These are phyloP conservation scores for Cheilosia soror DNA, from an alignment of 2,888 invertebrate genomes.

Conservation along the genomic window DNA sequence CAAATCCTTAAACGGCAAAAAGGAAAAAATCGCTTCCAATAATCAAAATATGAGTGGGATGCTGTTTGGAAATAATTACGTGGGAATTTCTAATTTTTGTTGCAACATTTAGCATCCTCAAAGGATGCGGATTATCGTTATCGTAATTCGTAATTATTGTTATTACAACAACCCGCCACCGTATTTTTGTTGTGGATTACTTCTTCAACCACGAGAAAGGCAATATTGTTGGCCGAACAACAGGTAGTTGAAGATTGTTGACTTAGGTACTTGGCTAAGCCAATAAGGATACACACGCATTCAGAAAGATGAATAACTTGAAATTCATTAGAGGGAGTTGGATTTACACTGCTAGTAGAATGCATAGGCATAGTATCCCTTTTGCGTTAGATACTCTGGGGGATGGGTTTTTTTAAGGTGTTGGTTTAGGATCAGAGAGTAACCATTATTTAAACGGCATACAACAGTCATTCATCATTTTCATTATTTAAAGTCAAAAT, in stretches of 20 bases:
- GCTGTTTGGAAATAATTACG: slow-evolving; percentile 40
- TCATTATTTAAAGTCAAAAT: slow-evolving; percentile 50
- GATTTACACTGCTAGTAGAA: background rate
- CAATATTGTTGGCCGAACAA: slow-evolving; percentile 14
- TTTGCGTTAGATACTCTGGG: too few relatives aligned
- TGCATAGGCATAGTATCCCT: too few relatives aligned
- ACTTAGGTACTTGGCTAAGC: slow-evolving; percentile 40
- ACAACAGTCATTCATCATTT: slow-evolving; percentile 24
- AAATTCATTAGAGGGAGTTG: slow-evolving; percentile 23
- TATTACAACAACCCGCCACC: slow-evolving; percentile 39
- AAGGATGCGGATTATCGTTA: slow-evolving; percentile 58
- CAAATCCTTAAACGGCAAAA: slow-evolving; percentile 26
- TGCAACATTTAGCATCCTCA: slow-evolving; percentile 1
- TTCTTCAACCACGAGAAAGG: slow-evolving; percentile 14
- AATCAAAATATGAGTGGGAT: slow-evolving; percentile 60
- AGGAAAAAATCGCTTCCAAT: slow-evolving; percentile 36
- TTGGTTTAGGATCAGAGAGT: slow-evolving; percentile 42
- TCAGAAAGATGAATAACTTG: slow-evolving; percentile 1
- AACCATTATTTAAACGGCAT: slow-evolving; percentile 15
- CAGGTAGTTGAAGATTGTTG: slow-evolving; percentile 55
- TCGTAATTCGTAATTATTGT: slow-evolving; percentile 44
- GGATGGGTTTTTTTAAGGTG: background rate
- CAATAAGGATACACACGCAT: slow-evolving; percentile 35
- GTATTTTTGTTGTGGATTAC: slow-evolving; percentile 51
- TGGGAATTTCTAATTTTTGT: slow-evolving; percentile 32